These are phyloP conservation scores for Carduelis carduelis DNA, from an alignment of 2,797 vertebrate species.

Conservation along the genomic window DNA sequence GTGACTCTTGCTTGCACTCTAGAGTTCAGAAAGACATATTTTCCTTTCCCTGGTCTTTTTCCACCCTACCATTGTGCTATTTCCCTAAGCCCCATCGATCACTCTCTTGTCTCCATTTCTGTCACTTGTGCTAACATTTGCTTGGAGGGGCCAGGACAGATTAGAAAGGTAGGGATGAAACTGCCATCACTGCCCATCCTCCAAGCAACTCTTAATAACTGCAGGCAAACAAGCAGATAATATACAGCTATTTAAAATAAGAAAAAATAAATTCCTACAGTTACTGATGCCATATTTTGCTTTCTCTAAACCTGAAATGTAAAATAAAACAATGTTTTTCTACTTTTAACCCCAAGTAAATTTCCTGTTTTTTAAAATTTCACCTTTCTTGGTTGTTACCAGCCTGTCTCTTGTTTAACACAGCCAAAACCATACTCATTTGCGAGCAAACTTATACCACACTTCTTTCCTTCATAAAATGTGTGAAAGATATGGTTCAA, in stretches of 20 bases:
- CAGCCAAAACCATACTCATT: not conserved
- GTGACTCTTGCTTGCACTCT: not conserved
- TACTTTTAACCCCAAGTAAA: not conserved
- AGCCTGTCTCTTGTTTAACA: not conserved
- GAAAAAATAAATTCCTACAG: not conserved
- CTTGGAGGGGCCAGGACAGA: not conserved
- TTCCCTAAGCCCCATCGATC: not conserved
- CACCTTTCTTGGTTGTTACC: not conserved
- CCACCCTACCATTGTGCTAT: not conserved
- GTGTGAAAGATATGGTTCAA: not conserved
- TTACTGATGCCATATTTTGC: not conserved
- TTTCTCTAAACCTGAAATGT: not conserved
- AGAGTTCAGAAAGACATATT: not conserved
- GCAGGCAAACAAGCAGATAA: not conserved
- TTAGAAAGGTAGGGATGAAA: not conserved
- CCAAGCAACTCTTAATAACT: not conserved
- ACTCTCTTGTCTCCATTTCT: not conserved
- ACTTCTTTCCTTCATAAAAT: not conserved
- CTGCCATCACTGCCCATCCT: not conserved
- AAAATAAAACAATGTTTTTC: not conserved
- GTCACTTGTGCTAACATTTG: constrained; percentile 28
- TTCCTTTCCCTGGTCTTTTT: not conserved
- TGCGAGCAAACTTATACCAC: not conserved
- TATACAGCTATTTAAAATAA: not conserved
- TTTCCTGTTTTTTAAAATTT: not conserved